Conservation (phyloP, 1,140 invertebrate genomes). For the Psilanteris sp. region DNA sequence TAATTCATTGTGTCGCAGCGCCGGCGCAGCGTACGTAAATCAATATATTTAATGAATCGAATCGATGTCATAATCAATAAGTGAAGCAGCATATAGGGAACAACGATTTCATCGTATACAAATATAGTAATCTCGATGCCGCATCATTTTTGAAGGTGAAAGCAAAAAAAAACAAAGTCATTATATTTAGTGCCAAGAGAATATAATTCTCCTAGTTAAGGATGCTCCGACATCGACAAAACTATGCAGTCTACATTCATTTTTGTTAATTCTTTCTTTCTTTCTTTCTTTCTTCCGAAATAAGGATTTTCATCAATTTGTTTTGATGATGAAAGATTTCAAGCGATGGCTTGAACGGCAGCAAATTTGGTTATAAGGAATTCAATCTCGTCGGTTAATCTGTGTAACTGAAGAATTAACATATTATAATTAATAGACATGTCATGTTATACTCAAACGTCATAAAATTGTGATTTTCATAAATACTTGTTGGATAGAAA, state of each 20-base stretch:
- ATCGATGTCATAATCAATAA: constrained; percentile 62
- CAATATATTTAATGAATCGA: constrained; percentile 63
- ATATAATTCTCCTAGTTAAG: constrained; percentile 64
- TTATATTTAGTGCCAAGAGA: constrained; percentile 65
- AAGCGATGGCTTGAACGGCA: constrained; percentile 30
- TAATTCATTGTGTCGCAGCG: constrained; percentile 56
- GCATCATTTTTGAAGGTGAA: constrained; percentile 39
- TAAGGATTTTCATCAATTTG: constrained; percentile 2
- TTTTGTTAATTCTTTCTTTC: too few species aligned
- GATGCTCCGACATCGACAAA: constrained; percentile 50
- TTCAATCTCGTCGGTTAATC: constrained; percentile 54
- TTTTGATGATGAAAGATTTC: constrained; percentile 20
- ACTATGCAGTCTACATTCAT: constrained; percentile 33
- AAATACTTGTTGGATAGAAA: constrained; percentile 64
- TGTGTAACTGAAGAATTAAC: constrained; percentile 61
- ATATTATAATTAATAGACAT: constrained; percentile 55
- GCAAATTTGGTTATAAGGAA: constrained; percentile 30
- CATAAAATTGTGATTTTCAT: constrained; percentile 65
- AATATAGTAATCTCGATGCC: constrained; percentile 41
- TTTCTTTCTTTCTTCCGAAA: too few species aligned
- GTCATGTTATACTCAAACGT: constrained; percentile 57
- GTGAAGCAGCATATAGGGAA: constrained; percentile 57
- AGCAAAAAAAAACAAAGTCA: constrained; percentile 42
- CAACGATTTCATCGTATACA: constrained; percentile 61
- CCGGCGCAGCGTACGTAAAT: constrained; percentile 61